Conservation (phyloP, 2,888 invertebrate species). For the Parthenolecanium corni region DNA sequence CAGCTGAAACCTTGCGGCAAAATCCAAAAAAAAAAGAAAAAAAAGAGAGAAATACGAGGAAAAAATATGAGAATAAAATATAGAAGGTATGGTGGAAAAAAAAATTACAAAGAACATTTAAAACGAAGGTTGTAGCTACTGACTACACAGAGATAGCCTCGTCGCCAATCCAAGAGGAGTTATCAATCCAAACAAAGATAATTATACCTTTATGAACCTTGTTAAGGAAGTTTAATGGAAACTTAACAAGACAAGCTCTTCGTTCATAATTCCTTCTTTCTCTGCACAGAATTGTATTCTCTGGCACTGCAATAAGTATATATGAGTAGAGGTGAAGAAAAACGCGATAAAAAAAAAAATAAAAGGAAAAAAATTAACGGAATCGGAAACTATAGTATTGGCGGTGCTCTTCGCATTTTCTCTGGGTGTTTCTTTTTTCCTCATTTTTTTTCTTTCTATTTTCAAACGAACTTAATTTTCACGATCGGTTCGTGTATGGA, state of each 20-base stretch:
- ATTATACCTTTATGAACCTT: slow-evolving; percentile 21
- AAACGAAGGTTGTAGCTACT: not conserved
- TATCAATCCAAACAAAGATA: slow-evolving; percentile 25
- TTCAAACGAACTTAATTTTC: too few species aligned
- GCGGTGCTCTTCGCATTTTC: not conserved
- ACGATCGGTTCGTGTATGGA: too few species aligned
- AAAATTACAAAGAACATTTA: slow-evolving; percentile 13
- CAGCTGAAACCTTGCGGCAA: slow-evolving; percentile 23
- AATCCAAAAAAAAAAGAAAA: not conserved
- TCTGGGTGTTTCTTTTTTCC: too few species aligned
- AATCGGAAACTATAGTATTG: not conserved
- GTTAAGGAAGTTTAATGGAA: slow-evolving; percentile 26
- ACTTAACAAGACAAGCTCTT: slow-evolving; percentile 15
- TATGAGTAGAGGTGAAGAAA: not conserved
- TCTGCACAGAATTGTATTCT: not conserved
- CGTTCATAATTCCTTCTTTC: not conserved
- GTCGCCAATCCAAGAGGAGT: slow-evolving; percentile 13
- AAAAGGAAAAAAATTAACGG: slow-evolving; percentile 7
- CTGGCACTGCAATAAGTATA: not conserved
- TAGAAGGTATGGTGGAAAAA: not conserved
- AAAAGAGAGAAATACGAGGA: not conserved
- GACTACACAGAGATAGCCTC: slow-evolving; percentile 11
- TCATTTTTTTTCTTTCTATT: too few species aligned
- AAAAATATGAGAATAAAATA: not conserved
- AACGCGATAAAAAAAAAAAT: slow-evolving; percentile 2